These are phyloP conservation scores for Pelodiscus sinensis DNA, from an alignment of 2,113 vertebrate species.

Conservation along the genomic window DNA sequence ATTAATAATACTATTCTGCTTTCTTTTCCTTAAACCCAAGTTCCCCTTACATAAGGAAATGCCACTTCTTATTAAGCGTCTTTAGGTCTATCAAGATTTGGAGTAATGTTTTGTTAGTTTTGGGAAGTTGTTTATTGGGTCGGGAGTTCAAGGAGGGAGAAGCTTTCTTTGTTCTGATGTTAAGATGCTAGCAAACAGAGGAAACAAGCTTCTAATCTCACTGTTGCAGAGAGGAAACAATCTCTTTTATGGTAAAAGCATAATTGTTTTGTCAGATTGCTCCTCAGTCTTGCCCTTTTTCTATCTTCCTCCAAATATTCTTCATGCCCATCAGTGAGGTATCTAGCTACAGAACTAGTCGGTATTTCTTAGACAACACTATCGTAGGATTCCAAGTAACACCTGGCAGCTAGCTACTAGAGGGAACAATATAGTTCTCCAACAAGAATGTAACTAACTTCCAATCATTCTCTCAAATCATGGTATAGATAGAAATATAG, in stretches of 20 bases:
- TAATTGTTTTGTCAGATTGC: not conserved
- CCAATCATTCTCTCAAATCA: not conserved
- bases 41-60: constrained; percentile 1
- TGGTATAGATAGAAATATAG: not conserved
- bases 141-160: not conserved
- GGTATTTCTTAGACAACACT: not conserved
- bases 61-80: not conserved
- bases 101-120: not conserved
- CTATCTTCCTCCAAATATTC: not conserved
- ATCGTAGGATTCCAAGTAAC: not conserved
- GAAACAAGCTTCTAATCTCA: not conserved
- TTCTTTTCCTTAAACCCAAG: not conserved
- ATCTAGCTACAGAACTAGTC: not conserved
- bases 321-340: not conserved
- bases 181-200: not conserved
- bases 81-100: not conserved
- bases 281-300: not conserved
- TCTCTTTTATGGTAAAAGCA: constrained; percentile 2
- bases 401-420: not conserved
- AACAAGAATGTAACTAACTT: not conserved
- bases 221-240: not conserved
- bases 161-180: constrained; percentile 18
- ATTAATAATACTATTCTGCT: not conserved
- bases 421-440: not conserved
- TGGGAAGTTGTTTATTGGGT: not conserved